These are phyloP conservation scores for Caenorhabditis tropicalis DNA, from an alignment of 1,140 invertebrate genomes.

Conservation along the genomic window DNA sequence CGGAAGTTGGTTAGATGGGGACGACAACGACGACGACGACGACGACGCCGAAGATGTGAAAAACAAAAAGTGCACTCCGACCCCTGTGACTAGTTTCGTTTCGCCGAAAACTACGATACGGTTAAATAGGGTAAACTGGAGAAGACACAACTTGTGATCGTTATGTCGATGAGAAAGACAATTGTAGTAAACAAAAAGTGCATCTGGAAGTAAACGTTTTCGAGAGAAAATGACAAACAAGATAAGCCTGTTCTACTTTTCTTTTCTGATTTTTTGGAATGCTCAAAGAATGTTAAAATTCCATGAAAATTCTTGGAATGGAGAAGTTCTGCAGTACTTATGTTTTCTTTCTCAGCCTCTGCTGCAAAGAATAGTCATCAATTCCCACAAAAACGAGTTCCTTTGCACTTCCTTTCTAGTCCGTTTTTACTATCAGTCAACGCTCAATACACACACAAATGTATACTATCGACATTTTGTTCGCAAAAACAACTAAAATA, in stretches of 20 bases:
- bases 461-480: not conserved
- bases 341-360: not conserved
- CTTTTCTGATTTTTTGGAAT: too few species aligned
- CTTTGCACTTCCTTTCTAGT: not conserved
- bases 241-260: not conserved
- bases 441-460: not conserved
- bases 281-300: too few species aligned
- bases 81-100: not conserved
- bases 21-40: too few species aligned
- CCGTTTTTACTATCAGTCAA: not conserved
- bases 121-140: not conserved
- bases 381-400: slow-evolving; percentile 22
- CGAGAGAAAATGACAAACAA: not conserved
- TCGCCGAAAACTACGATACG: not conserved
- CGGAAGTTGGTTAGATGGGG: slow-evolving; percentile 40
- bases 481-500: slow-evolving; percentile 34
- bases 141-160: not conserved
- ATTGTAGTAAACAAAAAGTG: too few species aligned
- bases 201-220: too few species aligned
- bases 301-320: too few species aligned
- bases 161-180: too few species aligned
- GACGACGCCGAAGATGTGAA: too few species aligned
- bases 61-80: slow-evolving; percentile 29
- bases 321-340: not conserved
- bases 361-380: not conserved